Evolutionary conservation across 92 coral and sea anemone species (phyloP), one percentile per base, ranked within the genome.

Genomic region (Zoanthus sansibaricus): DNA sequence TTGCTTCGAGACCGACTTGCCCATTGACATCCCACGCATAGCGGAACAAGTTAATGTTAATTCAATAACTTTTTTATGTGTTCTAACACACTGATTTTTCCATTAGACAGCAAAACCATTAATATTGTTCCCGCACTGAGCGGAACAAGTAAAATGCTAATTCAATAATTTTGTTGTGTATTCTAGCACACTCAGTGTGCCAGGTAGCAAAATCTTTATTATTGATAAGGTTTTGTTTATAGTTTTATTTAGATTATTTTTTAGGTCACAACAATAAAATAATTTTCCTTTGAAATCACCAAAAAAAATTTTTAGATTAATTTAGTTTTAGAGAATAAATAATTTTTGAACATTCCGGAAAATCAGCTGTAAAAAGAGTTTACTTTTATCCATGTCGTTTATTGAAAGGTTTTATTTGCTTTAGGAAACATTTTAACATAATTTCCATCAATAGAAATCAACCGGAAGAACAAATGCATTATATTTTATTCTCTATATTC

Each of bases 351-450:
- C 33, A 31, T 78, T 33, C 70, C 15, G 7, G 32, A 61, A 49
- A 61, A 7, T 78, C 71, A 78, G 83, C 72, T 78, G 83, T 37
- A 15, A 78, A 61, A 12, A 33, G 33, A 59, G 71, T 78, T 59
- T 78, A 48, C 71, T 64, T 78, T 32, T 78, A 30, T 49, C 8
- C 55, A 5, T 49, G 10, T 7, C 55, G 1, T 49, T 49, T 6
- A 49, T 49, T 49, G 55, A 49, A 49, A 49, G 55, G 12, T 11
- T 49, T 49, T 11, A 49, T 4, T 37, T 37, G 42, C 42, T 4
- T 37, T 37, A 37, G 42, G 42, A 37, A 37, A 25, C 3, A 37
- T 37, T 37, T 37, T 37, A 37, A 37, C 42, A 37, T 37, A 25
- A 37, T 37, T 37, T 37, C 4, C 42, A 37, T 37, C 42, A 37